Conservation (phyloP, 1,140 invertebrate species). For the Bombyx mori region ASM3026992v2 NC_085117.1:2861001-2861500, state of each 20-base stretch:
- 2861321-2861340: conserved; percentile 51
- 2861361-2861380: conserved; percentile 56
- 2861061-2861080: conserved; percentile 8
- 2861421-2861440: background rate
- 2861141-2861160: background rate
- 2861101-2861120: conserved; percentile 1
- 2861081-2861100: background rate
- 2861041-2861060: conserved; percentile 13
- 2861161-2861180: conserved; percentile 1
- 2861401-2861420: background rate
- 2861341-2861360: conserved; percentile 26
- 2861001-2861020: conserved; percentile 3
- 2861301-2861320: conserved; percentile 60
- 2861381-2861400: conserved; percentile 20
- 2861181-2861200: conserved; percentile 19
- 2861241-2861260: conserved; percentile 54
- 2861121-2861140: background rate
- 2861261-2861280: conserved; percentile 14
- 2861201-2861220: conserved; percentile 32
- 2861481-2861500: too few relatives aligned
- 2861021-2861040: conserved; percentile 5
- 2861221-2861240: conserved; percentile 60
- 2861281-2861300: conserved; percentile 30
- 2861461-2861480: too few relatives aligned
- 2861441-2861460: too few relatives aligned